phyloP scores from a whole-genome alignment of 2,113 vertebrate genomes.

The Dasyurus viverrinus region DNA sequence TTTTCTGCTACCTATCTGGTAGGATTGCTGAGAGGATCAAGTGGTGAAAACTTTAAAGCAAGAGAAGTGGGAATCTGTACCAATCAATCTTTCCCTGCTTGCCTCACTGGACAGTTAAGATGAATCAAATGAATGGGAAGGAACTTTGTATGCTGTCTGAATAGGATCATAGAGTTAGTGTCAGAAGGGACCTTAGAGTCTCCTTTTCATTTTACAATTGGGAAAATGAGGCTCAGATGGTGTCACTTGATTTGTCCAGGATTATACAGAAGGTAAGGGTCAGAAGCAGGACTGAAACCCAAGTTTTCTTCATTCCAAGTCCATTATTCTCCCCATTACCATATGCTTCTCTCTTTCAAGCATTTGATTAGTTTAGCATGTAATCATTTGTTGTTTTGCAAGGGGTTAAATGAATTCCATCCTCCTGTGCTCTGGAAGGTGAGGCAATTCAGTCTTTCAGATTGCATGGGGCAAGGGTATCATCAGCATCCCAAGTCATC shows the following conservation, averaged over 20 bases:
- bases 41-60: background rate
- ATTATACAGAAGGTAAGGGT: background rate
- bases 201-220: background rate
- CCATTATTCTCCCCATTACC: rapidly evolving
- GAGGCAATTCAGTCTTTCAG: background rate
- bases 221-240: background rate
- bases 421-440: background rate
- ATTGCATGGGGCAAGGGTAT: background rate
- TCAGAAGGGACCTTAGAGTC: background rate
- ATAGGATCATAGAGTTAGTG: background rate
- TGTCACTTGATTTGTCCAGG: background rate
- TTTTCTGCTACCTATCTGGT: background rate
- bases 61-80: background rate
- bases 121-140: background rate
- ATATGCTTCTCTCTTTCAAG: background rate
- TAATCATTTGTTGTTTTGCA: background rate
- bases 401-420: background rate
- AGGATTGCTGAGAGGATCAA: background rate
- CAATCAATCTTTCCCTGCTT: background rate
- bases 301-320: too few relatives aligned
- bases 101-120: background rate
- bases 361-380: background rate
- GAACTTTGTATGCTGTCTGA: background rate
- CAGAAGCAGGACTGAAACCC: background rate
- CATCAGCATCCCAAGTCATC: background rate